Evolutionary conservation across 2,797 vertebrate species (phyloP).

Genomic region (Artibeus jamaicensis): DNA sequence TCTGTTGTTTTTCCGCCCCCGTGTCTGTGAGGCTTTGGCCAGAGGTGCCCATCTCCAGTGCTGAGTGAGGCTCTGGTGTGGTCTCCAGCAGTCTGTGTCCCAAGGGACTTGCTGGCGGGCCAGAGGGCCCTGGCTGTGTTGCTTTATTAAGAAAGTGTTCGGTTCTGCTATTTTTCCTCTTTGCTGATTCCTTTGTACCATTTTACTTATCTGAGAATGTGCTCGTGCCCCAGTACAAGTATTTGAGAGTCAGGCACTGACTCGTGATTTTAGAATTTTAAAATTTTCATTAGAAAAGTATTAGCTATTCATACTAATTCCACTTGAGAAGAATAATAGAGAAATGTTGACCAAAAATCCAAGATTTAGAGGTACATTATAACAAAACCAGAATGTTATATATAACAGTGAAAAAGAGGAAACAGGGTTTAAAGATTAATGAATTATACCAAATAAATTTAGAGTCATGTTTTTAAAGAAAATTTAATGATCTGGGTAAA

Average conservation of each 20-base stretch:
- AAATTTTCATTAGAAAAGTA: not conserved
- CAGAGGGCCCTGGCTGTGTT: not conserved
- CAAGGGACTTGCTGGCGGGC: not conserved
- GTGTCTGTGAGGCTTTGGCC: not conserved
- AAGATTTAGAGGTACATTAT: not conserved
- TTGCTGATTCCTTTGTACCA: not conserved
- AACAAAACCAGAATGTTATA: not conserved
- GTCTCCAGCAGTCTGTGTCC: not conserved
- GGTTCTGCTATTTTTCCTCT: not conserved
- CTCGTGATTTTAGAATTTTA: not conserved
- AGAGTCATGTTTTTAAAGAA: not conserved
- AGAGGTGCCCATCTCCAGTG: fast-evolving
- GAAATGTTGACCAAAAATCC: not conserved
- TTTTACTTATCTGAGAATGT: not conserved
- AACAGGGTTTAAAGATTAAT: not conserved
- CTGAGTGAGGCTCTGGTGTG: not conserved
- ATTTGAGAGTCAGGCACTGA: not conserved
- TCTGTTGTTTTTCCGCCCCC: not conserved
- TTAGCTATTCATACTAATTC: not conserved
- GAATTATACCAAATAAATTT: not conserved
- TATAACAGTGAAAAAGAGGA: not conserved
- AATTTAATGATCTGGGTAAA: not conserved
- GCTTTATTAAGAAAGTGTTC: not conserved
- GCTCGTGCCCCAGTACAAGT: not conserved
- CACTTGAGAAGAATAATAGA: not conserved